Base-by-base conservation (phyloP, 2,113 vertebrate species). In the Isurus oxyrinchus region DNA sequence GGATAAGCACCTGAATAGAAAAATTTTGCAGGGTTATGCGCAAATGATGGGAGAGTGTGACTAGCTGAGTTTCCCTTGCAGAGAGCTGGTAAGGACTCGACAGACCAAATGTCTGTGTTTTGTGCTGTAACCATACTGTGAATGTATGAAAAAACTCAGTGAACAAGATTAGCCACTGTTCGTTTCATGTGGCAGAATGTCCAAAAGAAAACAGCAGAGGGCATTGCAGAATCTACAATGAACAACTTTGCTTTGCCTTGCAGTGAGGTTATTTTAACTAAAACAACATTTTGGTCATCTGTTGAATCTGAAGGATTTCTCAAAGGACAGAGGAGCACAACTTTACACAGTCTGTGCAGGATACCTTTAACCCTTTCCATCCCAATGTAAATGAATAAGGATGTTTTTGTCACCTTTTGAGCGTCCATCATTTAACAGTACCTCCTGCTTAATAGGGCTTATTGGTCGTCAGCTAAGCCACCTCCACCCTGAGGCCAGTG, bases 151-250 rank as follows among this genome's bases (percentile, higher is more conserved):
- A 44, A 81, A 81, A n/a, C 40, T 44, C 14, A 14, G 6, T 23
- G n/a, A 5, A 5, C 27, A 6, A 91, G 59, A 93, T 40, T 94
- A 40, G 59, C 90, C 61, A 35, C 35, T 66, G 16, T 94, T 94
- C 6, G 61, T 94, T 35, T 40, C 14, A 21, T 63, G 90, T 66
- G 90, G 16, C 7, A 23, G 35, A 72, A 90, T 57, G 88, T 91
- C 88, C 55, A 16, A 31, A 59, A 59, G 31, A 61, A n/a, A 72
- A 95, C 94, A 95, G 94, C 67, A 95, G 94, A 95, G 66, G 94
- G 94, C 94, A 95, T 55, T 95, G 94, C 94, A 95, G 94, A 67
- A 27, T 95, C 40, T 91, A 25, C 61, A 49, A 95, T 95, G n/a
- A 40, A 25, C n/a, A 49, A 40, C 7, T 49, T 44, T 67, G 5